Conservation (phyloP, 2,888 invertebrate species). For the Trachelus tabidus region DNA sequence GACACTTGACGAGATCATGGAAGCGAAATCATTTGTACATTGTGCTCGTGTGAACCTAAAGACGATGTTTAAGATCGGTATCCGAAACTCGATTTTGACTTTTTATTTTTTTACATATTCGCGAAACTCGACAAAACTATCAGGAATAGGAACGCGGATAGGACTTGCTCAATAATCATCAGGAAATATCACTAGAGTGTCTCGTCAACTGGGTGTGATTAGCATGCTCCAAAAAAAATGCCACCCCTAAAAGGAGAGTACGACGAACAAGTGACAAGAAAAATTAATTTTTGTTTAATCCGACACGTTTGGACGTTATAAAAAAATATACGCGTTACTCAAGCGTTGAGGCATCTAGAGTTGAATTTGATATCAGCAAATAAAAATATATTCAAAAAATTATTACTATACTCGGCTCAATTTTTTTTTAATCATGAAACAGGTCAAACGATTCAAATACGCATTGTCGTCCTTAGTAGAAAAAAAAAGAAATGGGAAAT, state of each 20-base stretch:
- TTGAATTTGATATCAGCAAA: neutral
- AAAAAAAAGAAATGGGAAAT: neutral
- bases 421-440: neutral
- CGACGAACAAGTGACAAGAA: neutral
- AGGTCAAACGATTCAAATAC: neutral
- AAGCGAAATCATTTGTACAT: neutral
- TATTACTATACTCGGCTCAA: neutral
- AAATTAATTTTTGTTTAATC: neutral
- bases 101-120: neutral
- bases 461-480: neutral
- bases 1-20: neutral
- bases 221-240: neutral
- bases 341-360: neutral
- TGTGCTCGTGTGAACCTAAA: neutral
- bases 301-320: neutral
- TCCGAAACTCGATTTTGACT: neutral
- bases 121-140: neutral
- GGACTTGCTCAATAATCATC: neutral
- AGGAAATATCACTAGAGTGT: neutral
- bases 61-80: neutral
- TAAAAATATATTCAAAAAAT: neutral
- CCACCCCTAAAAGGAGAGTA: neutral
- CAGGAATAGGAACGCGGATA: neutral
- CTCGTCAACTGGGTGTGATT: neutral
- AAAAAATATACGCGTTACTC: neutral